Conservation (phyloP, 2,113 vertebrate genomes). For the Nothoprocta pentlandii region DNA sequence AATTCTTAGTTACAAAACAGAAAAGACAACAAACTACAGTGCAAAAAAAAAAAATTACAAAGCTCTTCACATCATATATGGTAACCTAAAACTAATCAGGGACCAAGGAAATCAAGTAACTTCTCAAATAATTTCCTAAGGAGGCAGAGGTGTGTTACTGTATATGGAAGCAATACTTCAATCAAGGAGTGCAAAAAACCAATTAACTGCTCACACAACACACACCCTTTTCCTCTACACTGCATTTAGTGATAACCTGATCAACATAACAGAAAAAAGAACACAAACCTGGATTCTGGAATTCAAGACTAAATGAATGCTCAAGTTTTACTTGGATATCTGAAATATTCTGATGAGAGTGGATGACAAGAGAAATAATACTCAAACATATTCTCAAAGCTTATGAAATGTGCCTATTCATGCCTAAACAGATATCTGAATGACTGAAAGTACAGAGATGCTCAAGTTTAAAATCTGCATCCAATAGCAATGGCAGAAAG, state of each 20-base stretch:
- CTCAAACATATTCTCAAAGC: background rate
- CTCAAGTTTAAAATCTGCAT: background rate
- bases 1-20: background rate
- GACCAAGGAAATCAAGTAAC: background rate
- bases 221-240: background rate
- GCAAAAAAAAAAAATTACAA: background rate
- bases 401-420: background rate
- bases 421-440: background rate
- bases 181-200: background rate
- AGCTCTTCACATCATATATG: background rate
- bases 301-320: background rate
- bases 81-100: background rate
- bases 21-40: background rate
- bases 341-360: background rate
- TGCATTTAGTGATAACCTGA: background rate
- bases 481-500: background rate
- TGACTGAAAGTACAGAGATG: background rate
- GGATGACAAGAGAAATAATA: constrained; percentile 12
- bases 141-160: background rate
- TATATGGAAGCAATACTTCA: background rate
- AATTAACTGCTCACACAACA: background rate
- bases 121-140: background rate
- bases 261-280: background rate
- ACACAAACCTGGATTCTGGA: background rate
- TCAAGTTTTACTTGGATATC: constrained; percentile 13